Base-by-base conservation (phyloP, 2,797 vertebrate genomes). In the Mormyrops attenuatus region DNA sequence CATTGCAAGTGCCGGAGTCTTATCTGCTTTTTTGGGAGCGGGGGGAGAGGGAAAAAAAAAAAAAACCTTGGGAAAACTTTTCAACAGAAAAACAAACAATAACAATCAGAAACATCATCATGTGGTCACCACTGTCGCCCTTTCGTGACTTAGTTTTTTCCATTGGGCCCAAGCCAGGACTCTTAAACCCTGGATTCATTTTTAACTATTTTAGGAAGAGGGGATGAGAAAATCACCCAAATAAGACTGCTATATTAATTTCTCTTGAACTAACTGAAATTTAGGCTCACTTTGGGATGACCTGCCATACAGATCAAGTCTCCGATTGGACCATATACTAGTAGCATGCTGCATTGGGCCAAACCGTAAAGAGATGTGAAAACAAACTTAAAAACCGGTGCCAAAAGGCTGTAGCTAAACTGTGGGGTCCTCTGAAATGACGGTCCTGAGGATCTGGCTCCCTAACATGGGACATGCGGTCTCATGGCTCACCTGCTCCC, bases 401-500 rank as follows among this genome's bases (percentile, higher is more conserved):
- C 38, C 73, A 47, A 47, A 41, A 80, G 73, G 41, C n/a, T 49
- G 22, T 26, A 52, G n/a, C 3, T 30, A 44, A 41, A n/a, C 34
- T 20, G 30, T 41, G 86, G 1, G 0, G 11, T 15, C 30, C 6
- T 60, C 5, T 60, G 86, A 52, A 20, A 30, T 2, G 85, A 50
- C 5, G 2, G 34, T 20, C 3, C 5, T 52, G 82, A 47, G 38
- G 77, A 22, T n/a, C 17, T 5, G 49, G 49, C 47, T 52, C 13
- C 20, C 22, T 6, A 22, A 11, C 80, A 6, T 57, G 60, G 34
- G 66, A 77, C 63, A n/a, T n/a, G 47, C 26, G 11, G 60, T 11
- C 49, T 8, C n/a, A 1, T 26, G 7, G 26, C 66, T 77, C 91
- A 99, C 98, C 98, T 98, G 97, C 98, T 98, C 90, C 96, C 98